Base-by-base conservation (phyloP, 30 jellyfish, hydroid and myxozoan species). In the Turritopsis dohrnii region DNA sequence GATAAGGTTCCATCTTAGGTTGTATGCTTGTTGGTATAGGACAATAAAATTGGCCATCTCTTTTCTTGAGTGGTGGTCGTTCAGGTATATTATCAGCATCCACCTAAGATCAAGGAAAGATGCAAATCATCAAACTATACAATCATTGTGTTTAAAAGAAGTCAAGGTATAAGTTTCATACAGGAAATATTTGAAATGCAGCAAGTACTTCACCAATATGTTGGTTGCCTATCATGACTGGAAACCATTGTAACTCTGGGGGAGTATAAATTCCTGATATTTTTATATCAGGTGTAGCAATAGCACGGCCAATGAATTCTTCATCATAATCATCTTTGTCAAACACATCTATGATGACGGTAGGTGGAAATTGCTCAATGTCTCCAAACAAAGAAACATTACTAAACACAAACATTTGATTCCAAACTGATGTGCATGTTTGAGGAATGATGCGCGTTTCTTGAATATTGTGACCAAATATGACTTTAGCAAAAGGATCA, bases 181-280 rank as follows among this genome's bases (percentile, higher is more conserved):
- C 98, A 89, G 94, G 93, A 18, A 88, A 88, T 24, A 92, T 85
- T 83, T 92, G 96, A 88, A 92, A 92, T 26, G 96, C 95, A 30
- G 98, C 98, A 28, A 92, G 82, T 29, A 92, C 83, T 13, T 92
- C 98, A 13, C 98, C 98, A 73, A 89, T 95, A 21, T 75, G 86
- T 52, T 84, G 83, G 0, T 92, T 92, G 73, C 96, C 98, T 0
- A 91, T 89, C 29, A 65, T 28, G 26, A 94, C 72, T 21, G 97
- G 96, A 29, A 81, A 89, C 99, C 96, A 90, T 66, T 94, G 95
- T 52, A 94, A 52, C 4, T 80, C 23, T 19, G 87, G 53, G 19
- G 87, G 87, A 29, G 29, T 1, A 77, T 77, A 77, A 28, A 19
- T 3, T 31, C 83, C 65, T 1, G 53, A 21, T 20, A 31, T 18